These are phyloP conservation scores for cat (Felis catus) DNA, from an alignment of 2,113 vertebrate species.

Conservation along the genomic window DNA sequence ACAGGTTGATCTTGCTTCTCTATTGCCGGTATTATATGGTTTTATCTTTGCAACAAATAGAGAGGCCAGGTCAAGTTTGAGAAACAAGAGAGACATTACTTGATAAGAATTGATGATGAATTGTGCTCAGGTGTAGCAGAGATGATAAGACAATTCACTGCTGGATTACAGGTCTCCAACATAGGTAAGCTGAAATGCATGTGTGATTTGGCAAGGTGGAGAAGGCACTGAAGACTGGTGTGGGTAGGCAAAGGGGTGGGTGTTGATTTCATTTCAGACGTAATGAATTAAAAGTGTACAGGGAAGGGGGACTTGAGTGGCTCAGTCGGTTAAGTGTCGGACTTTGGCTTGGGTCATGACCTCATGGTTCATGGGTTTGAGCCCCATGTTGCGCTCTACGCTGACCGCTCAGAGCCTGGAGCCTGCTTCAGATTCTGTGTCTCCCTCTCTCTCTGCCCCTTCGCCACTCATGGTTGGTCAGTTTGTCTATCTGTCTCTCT, in stretches of 20 bases:
- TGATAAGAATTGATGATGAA: neutral
- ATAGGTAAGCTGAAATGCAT: neutral
- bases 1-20: neutral
- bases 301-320: too few species aligned
- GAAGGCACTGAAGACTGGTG: neutral
- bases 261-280: neutral
- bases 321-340: too few species aligned
- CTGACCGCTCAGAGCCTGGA: too few species aligned
- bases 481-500: too few species aligned
- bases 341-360: too few species aligned
- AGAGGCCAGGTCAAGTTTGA: neutral
- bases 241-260: fast-evolving
- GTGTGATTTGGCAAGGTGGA: neutral
- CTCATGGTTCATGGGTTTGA: too few species aligned
- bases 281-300: neutral
- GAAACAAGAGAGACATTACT: neutral
- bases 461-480: too few species aligned
- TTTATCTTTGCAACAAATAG: neutral
- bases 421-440: too few species aligned
- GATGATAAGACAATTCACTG: neutral
- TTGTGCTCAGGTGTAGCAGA: neutral
- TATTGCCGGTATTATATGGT: neutral
- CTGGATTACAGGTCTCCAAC: neutral
- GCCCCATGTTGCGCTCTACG: too few species aligned
- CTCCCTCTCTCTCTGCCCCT: too few species aligned